Conservation (phyloP, 2,888 invertebrate species). For the Eucera pruinosa region DNA sequence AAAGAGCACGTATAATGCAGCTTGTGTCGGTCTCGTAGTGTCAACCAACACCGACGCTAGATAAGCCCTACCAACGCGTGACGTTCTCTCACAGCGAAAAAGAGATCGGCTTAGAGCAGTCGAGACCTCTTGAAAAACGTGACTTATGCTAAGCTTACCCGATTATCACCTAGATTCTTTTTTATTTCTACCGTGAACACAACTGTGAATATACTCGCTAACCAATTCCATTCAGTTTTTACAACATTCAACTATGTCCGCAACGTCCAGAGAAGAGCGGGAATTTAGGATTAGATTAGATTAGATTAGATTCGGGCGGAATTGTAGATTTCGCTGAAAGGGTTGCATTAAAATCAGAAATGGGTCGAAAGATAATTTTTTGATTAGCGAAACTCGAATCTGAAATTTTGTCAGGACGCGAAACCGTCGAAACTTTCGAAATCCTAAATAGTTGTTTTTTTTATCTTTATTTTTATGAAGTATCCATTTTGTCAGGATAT, state of each 20-base stretch:
- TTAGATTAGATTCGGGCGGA: too few species aligned
- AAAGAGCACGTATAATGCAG: constrained; percentile 74
- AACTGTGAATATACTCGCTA: not conserved
- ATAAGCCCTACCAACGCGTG: constrained; percentile 74
- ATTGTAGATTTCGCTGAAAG: not conserved
- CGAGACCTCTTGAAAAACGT: constrained; percentile 12
- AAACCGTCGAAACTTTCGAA: too few species aligned
- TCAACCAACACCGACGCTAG: constrained; percentile 78
- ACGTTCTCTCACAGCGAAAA: constrained; percentile 37
- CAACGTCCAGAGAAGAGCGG: too few species aligned
- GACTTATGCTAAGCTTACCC: constrained; percentile 19
- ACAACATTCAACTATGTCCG: too few species aligned
- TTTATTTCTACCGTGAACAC: not conserved
- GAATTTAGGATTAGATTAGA: too few species aligned
- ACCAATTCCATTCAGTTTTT: not conserved
- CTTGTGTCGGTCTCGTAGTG: constrained; percentile 72
- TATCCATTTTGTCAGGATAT: too few species aligned
- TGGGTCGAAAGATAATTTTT: too few species aligned
- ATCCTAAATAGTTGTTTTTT: too few species aligned
- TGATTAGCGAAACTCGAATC: too few species aligned
- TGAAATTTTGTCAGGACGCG: too few species aligned
- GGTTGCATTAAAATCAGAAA: too few species aligned
- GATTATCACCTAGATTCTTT: constrained; percentile 5
- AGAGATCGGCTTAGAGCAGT: constrained; percentile 21
- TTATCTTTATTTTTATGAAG: too few species aligned